Conservation (phyloP, 2,113 vertebrate species). For the Sinocyclocheilus anshuiensis region DNA sequence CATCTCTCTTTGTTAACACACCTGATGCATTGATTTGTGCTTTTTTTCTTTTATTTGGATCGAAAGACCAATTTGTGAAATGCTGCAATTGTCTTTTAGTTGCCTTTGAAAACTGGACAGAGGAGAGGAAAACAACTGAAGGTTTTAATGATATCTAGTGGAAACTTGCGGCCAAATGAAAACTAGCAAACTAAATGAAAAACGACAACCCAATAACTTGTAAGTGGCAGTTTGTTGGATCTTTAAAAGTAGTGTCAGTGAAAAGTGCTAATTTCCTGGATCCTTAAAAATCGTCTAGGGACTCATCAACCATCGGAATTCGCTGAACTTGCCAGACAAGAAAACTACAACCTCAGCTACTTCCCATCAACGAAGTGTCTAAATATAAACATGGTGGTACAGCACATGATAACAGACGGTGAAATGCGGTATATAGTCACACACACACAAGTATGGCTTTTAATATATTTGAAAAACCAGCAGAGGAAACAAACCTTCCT, state of each 20-base stretch:
- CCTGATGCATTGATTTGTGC: neutral
- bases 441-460: neutral
- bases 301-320: slow-evolving; percentile 15
- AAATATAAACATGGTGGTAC: neutral
- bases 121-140: slow-evolving; percentile 44
- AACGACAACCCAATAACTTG: neutral
- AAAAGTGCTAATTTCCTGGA: slow-evolving; percentile 17
- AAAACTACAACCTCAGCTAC: neutral
- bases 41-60: neutral
- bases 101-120: slow-evolving; percentile 51
- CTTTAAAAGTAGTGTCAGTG: neutral
- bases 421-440: neutral
- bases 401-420: neutral
- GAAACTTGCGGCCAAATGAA: slow-evolving; percentile 17
- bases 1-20: no score
- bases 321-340: neutral
- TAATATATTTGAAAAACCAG: neutral
- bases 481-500: neutral
- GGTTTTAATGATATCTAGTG: slow-evolving; percentile 55
- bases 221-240: neutral
- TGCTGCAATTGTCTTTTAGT: slow-evolving; percentile 36
- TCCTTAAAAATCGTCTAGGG: neutral
- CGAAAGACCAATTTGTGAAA: neutral
- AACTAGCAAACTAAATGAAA: neutral
- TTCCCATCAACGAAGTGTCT: neutral